Evolutionary conservation across 1,140 invertebrate species (phyloP).

Genomic region (Fopius arisanus): DNA sequence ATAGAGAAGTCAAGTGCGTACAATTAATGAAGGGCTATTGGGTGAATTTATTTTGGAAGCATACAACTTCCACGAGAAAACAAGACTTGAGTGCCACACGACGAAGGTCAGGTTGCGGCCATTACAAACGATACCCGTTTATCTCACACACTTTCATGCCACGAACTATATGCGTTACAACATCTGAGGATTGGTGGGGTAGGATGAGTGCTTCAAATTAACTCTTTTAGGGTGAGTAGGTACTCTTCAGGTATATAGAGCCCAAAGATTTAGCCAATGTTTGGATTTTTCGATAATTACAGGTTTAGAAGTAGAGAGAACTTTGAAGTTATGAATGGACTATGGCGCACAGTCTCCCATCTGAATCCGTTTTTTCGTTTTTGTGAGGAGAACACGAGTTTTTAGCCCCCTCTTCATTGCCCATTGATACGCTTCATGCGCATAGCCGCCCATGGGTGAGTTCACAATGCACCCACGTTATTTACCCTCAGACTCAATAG

Average conservation of each 20-base stretch:
- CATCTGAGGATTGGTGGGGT: neutral
- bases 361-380: neutral
- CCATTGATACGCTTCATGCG: neutral
- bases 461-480: no score
- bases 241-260: no score
- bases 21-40: neutral
- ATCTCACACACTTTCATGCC: neutral
- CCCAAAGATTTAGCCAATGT: neutral
- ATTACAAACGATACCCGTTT: conserved; percentile 30
- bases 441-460: neutral
- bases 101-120: conserved; percentile 39
- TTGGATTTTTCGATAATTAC: neutral
- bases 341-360: neutral
- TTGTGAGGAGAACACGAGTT: neutral
- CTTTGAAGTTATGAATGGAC: no score
- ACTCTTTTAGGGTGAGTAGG: neutral
- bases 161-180: neutral
- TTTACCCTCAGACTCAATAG: no score
- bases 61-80: neutral
- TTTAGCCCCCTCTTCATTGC: neutral
- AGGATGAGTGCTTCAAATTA: neutral
- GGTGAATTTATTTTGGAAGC: neutral
- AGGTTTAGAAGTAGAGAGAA: neutral
- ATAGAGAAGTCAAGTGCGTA: neutral
- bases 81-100: neutral